phyloP scores from a whole-genome alignment of 2,888 invertebrate genomes.

The Ceramica pisi region DNA sequence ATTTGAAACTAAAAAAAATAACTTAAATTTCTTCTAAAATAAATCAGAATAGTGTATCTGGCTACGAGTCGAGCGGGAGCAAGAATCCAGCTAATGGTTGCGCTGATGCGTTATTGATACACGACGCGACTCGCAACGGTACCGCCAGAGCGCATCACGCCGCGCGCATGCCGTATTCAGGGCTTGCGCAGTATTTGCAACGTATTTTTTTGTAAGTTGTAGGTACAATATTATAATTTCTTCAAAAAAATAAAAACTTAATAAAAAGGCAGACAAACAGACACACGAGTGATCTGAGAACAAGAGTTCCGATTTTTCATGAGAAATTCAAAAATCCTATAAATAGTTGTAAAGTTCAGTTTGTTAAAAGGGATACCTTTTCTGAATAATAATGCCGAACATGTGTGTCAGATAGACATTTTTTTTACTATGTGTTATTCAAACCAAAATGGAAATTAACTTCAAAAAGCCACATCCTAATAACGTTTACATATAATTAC shows the following conservation, averaged over 20 bases:
- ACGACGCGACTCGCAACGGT: conserved; percentile 67
- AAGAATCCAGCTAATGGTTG: conserved; percentile 68
- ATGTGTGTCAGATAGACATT: no score
- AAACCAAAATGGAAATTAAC: conserved; percentile 4
- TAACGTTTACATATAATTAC: conserved; percentile 32
- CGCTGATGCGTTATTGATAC: conserved; percentile 75
- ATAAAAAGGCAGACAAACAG: no score
- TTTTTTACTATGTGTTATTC: neutral
- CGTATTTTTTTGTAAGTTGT: conserved; percentile 32
- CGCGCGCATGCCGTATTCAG: conserved; percentile 54
- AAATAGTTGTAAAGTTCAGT: no score
- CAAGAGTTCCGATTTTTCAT: no score
- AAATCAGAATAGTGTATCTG: conserved; percentile 66
- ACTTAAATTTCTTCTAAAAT: conserved; percentile 40
- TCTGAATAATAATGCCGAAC: no score
- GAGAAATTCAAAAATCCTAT: no score
- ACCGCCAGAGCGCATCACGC: conserved; percentile 66
- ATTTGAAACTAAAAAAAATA: neutral
- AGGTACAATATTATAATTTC: neutral
- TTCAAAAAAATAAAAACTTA: neutral
- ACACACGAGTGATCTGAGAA: no score
- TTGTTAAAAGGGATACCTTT: no score
- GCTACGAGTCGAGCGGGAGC: conserved; percentile 58
- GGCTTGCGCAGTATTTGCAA: conserved; percentile 36
- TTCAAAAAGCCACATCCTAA: conserved; percentile 15